phyloP scores from a whole-genome alignment of 2,888 invertebrate species.

The Trachelus tabidus region DNA sequence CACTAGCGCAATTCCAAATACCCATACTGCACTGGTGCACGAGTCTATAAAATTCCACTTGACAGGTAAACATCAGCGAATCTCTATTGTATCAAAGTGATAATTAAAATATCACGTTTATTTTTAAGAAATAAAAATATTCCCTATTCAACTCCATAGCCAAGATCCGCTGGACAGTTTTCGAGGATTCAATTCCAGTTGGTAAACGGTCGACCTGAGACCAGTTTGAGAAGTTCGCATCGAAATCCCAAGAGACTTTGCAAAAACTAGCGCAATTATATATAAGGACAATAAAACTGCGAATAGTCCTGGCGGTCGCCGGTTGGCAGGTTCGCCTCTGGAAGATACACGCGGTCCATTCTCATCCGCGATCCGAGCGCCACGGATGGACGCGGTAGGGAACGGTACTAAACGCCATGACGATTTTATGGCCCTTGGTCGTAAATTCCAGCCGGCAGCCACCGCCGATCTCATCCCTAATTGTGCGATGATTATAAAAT shows the following conservation, averaged over 20 bases:
- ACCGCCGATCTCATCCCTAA: slow-evolving; percentile 42
- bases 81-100: no score
- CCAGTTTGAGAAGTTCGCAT: not conserved
- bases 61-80: no score
- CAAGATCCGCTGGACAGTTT: no score
- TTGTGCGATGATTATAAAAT: slow-evolving; percentile 57
- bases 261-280: slow-evolving; percentile 63
- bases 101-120: no score
- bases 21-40: no score
- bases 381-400: slow-evolving; percentile 12
- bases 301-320: slow-evolving; percentile 22
- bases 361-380: slow-evolving; percentile 21
- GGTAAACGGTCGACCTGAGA: no score
- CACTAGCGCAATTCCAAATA: no score
- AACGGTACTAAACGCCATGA: slow-evolving; percentile 34
- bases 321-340: slow-evolving; percentile 22
- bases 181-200: no score
- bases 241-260: slow-evolving; percentile 19
- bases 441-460: slow-evolving; percentile 57
- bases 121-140: no score
- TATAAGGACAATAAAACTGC: slow-evolving; percentile 56
- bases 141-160: no score
- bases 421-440: slow-evolving; percentile 61
- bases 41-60: no score
- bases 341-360: slow-evolving; percentile 5